phyloP scores from a whole-genome alignment of 2,797 vertebrate genomes.

The Sebastolobus alascanus region DNA sequence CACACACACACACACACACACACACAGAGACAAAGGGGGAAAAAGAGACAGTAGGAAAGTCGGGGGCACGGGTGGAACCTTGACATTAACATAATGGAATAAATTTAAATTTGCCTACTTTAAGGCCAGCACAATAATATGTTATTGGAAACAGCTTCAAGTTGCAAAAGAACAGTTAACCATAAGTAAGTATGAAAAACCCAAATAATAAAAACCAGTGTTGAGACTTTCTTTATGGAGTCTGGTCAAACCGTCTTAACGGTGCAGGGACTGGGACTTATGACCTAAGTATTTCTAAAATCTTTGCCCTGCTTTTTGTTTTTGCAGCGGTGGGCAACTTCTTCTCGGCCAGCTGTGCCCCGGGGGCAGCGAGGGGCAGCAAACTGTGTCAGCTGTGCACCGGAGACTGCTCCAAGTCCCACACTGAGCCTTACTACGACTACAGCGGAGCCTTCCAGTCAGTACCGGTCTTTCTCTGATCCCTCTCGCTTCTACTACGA shows the following conservation, averaged over 20 bases:
- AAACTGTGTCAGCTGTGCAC: conserved; percentile 87
- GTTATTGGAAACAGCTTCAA: background rate
- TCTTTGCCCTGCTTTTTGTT: conserved; percentile 23
- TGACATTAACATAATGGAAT: too few relatives aligned
- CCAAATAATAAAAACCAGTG: too few relatives aligned
- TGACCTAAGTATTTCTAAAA: conserved; percentile 3
- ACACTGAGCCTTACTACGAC: conserved; percentile 83
- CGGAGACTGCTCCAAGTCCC: conserved; percentile 84
- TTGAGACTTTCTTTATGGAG: background rate
- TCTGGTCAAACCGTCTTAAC: background rate
- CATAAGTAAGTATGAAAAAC: background rate
- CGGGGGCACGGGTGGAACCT: too few relatives aligned
- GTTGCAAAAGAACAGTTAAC: background rate
- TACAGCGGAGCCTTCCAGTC: conserved; percentile 91
- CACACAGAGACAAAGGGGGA: too few relatives aligned
- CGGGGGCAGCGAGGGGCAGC: conserved; percentile 76
- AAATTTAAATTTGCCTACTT: background rate
- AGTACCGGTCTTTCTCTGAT: conserved; percentile 69
- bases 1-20: too few relatives aligned
- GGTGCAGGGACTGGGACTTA: background rate
- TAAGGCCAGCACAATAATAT: background rate
- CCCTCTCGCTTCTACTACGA: background rate
- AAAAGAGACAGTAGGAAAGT: too few relatives aligned
- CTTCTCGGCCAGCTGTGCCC: conserved; percentile 90
- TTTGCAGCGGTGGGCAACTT: conserved; percentile 86